Evolutionary conservation across 2,888 invertebrate genomes (phyloP).

Genomic region (Drosophila hawaiiensis): DNA sequence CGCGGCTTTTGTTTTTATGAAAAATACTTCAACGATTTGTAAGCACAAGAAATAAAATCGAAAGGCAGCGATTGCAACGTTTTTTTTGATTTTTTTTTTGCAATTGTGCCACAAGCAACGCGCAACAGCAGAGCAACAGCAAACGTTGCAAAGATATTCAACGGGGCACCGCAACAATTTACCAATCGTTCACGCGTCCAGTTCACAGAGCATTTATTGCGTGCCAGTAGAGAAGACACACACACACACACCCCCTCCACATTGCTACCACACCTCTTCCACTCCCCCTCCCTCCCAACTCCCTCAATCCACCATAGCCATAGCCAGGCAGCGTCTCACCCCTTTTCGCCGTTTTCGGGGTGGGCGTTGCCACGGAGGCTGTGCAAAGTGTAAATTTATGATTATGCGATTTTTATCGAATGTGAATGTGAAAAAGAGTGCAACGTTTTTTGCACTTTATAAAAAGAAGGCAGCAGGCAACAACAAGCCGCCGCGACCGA

Average conservation of each 20-base stretch:
- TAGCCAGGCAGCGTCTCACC: constrained; percentile 39
- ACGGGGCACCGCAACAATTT: constrained; percentile 67
- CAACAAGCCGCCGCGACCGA: constrained; percentile 15
- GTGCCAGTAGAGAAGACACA: constrained; percentile 38
- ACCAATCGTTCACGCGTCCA: constrained; percentile 82
- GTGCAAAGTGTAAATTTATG: constrained; percentile 85
- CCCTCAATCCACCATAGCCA: not conserved
- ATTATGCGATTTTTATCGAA: constrained; percentile 85
- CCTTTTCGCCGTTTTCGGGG: constrained; percentile 46
- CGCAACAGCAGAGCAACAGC: constrained; percentile 27
- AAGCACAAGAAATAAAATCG: constrained; percentile 54
- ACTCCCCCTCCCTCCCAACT: constrained; percentile 10
- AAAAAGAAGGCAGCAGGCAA: constrained; percentile 55
- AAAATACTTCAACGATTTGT: constrained; percentile 80
- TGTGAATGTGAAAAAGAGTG: constrained; percentile 76
- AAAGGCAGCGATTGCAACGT: constrained; percentile 63
- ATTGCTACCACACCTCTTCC: not conserved
- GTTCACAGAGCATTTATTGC: constrained; percentile 62
- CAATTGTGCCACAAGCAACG: constrained; percentile 67
- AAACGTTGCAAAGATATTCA: constrained; percentile 34
- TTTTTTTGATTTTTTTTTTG: constrained; percentile 13
- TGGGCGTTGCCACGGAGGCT: constrained; percentile 84
- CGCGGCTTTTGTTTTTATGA: constrained; percentile 66
- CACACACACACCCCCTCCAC: not conserved
- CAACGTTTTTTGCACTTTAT: constrained; percentile 82